These are phyloP conservation scores for Scleropages formosus DNA, from an alignment of 2,797 vertebrate genomes.

Conservation along the genomic window DNA sequence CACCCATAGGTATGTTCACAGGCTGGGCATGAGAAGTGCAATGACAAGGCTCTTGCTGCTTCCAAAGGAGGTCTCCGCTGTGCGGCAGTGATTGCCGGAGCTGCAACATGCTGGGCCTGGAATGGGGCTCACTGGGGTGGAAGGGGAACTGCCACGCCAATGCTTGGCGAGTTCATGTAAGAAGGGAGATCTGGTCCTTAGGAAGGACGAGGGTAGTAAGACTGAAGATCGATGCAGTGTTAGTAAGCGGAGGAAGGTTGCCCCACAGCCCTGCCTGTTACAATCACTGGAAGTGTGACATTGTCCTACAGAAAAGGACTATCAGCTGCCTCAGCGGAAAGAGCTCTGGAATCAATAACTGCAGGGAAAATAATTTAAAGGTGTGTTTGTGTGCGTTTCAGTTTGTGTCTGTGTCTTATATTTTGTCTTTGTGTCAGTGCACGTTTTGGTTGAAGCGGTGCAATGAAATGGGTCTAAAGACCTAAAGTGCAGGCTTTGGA, in stretches of 20 bases:
- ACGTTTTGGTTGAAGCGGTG: neutral
- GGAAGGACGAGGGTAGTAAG: constrained; percentile 31
- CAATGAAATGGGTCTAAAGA: neutral
- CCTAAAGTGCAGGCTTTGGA: constrained; percentile 6
- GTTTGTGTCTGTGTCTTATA: neutral
- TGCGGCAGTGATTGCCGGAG: neutral
- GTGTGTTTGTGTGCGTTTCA: constrained; percentile 4
- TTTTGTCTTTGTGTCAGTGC: neutral
- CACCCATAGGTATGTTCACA: too few species aligned
- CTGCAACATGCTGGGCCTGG: neutral
- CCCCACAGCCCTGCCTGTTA: neutral
- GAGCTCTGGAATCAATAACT: constrained; percentile 27
- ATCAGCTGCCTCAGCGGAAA: constrained; percentile 28
- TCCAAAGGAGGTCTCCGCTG: neutral
- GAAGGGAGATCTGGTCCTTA: constrained; percentile 5
- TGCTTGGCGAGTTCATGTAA: constrained; percentile 27
- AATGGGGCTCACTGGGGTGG: constrained; percentile 15
- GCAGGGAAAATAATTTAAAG: neutral
- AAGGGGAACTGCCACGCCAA: constrained; percentile 16
- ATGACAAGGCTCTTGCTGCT: neutral
- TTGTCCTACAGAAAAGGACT: constrained; percentile 12
- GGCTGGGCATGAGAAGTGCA: neutral
- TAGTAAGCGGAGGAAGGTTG: neutral
- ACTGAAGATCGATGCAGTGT: constrained; percentile 18
- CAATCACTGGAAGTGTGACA: constrained; percentile 16